Evolutionary conservation across 2,888 invertebrate genomes (phyloP).

Genomic region (Carpatolechia fugitivella): DNA sequence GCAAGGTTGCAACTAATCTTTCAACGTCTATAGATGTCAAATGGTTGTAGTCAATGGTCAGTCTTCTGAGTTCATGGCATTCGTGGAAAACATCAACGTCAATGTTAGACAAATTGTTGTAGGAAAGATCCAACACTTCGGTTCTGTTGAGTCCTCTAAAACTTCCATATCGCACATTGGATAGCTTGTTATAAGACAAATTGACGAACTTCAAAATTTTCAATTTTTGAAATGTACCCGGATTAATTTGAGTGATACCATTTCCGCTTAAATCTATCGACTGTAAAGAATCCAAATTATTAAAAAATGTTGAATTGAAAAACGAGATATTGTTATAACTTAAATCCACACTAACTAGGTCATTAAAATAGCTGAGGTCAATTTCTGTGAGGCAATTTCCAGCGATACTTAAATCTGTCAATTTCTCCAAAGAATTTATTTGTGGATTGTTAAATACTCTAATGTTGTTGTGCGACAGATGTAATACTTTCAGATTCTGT

Average conservation of each 20-base stretch:
- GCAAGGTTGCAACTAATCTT: slow-evolving; percentile 42
- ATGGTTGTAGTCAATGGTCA: slow-evolving; percentile 61
- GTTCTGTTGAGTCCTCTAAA: slow-evolving; percentile 57
- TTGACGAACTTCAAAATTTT: slow-evolving; percentile 55
- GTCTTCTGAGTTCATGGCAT: slow-evolving; percentile 49
- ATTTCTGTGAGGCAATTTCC: slow-evolving; percentile 48
- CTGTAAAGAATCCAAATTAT: slow-evolving; percentile 45
- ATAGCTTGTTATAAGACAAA: slow-evolving; percentile 52
- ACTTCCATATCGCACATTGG: slow-evolving; percentile 54
- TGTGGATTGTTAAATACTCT: slow-evolving; percentile 47
- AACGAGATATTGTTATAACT: slow-evolving; percentile 45
- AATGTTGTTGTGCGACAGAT: slow-evolving; percentile 50
- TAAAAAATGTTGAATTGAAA: slow-evolving; percentile 46
- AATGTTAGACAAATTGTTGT: slow-evolving; percentile 47
- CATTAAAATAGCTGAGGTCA: slow-evolving; percentile 48
- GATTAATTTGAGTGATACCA: slow-evolving; percentile 45
- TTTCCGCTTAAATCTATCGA: slow-evolving; percentile 57
- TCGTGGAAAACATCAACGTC: slow-evolving; percentile 65
- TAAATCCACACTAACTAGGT: slow-evolving; percentile 48
- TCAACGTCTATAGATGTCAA: slow-evolving; percentile 57
- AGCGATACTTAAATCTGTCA: slow-evolving; percentile 48
- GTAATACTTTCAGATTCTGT: slow-evolving; percentile 44
- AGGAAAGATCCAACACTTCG: slow-evolving; percentile 58
- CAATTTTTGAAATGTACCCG: slow-evolving; percentile 58
- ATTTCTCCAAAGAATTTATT: slow-evolving; percentile 43